These are phyloP conservation scores for Acanthosepion pharaonis DNA, from an alignment of 2,888 invertebrate genomes.

Conservation along the genomic window DNA sequence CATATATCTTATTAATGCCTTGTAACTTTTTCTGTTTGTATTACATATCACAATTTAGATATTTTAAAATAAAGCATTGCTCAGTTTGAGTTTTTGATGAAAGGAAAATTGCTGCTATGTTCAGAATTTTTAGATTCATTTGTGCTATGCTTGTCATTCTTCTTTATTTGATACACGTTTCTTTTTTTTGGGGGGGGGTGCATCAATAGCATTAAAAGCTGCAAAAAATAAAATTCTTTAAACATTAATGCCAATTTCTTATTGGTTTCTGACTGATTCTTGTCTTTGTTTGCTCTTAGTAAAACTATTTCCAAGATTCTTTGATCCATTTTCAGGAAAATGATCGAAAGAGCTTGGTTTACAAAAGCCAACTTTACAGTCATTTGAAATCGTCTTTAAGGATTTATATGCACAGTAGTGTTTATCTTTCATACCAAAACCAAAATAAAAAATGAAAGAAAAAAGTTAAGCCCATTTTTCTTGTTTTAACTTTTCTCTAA, in stretches of 20 bases:
- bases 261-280: neutral
- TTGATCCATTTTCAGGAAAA: neutral
- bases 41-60: neutral
- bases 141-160: neutral
- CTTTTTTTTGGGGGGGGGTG: neutral
- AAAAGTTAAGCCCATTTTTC: neutral
- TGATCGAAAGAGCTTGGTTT: neutral
- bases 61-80: neutral
- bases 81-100: neutral
- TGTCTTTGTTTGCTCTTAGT: neutral
- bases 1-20: neutral
- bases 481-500: neutral
- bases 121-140: neutral
- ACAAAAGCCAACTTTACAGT: neutral
- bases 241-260: neutral
- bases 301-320: slow-evolving; percentile 8
- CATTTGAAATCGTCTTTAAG: neutral
- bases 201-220: neutral
- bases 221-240: neutral
- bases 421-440: neutral
- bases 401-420: neutral
- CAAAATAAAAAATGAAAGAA: neutral
- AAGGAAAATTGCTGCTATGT: neutral
- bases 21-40: neutral
- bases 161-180: neutral